Evolutionary conservation across 1,140 invertebrate species (phyloP), one percentile per base, ranked within the genome.

Genomic region (Drosophila sproati): DNA sequence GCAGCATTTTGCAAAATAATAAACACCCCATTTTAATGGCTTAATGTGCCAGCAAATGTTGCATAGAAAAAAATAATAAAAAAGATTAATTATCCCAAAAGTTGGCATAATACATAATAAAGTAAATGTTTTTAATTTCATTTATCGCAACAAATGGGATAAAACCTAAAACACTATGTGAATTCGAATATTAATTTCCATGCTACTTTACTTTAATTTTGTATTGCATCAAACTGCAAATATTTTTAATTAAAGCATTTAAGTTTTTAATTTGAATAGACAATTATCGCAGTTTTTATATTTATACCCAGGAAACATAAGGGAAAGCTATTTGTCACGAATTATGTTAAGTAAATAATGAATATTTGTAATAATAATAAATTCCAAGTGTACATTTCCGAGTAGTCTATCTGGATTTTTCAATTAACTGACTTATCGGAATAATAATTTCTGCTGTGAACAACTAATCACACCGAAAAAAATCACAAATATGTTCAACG

Each of bases 1-100:
- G 52, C 6, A 55, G 51, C 39, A 31, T 73, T 73, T 73, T 55
- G 62, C 51, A 48, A 67, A 45, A 57, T 50, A 45, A 56, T 57
- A 67, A 67, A 48, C 63, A 37, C 35, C 31, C 39, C 32, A 52
- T 60, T 61, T 61, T 10, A 56, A 35, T 8, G 10, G 41, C 12
- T 31, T 60, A 45, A 29, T 60, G 29, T 60, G 34, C 32, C 34
- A 39, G 34, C 54, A 39, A 35, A 56, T 39, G 43, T 50, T 45
- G 37, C 8, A 6, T 43, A 28, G 28, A 8, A 12, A n/a, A 64
- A 34, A 4, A 12, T 20, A 7, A 1, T 37, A 10, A 56, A 39
- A 1, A 56, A 4, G 35, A 7, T 37, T 56, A 56, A 28, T 48
- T 29, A 8, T 37, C 8, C 0, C 2, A 5, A 29, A 56, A 56